Conservation (phyloP, 2,797 vertebrate species). For the Lagorchestes hirsutus region DNA sequence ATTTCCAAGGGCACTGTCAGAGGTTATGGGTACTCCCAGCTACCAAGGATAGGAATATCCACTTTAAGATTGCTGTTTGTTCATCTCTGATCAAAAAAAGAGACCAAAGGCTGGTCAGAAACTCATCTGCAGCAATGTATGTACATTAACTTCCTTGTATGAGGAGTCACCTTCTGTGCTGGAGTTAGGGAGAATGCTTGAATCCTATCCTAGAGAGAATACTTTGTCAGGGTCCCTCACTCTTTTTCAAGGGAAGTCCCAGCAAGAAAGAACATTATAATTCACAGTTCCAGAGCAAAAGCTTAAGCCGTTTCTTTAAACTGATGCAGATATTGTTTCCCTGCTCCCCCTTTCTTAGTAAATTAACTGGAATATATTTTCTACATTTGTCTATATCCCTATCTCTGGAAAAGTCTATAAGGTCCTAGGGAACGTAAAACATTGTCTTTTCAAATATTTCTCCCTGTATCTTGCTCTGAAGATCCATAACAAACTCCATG, state of each 20-base stretch:
- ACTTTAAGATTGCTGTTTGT: not conserved
- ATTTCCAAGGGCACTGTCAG: not conserved
- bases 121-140: not conserved
- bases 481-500: not conserved
- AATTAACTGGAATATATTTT: not conserved
- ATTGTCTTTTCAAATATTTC: not conserved
- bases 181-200: not conserved
- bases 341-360: not conserved
- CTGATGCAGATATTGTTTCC: not conserved
- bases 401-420: not conserved
- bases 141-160: not conserved
- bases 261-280: not conserved
- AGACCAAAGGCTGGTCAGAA: not conserved
- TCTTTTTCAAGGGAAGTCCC: not conserved
- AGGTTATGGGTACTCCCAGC: not conserved
- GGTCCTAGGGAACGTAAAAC: not conserved
- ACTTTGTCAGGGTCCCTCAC: not conserved
- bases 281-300: not conserved
- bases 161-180: not conserved
- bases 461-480: not conserved
- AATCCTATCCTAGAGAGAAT: not conserved
- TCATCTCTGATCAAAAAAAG: not conserved
- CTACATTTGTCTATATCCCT: not conserved
- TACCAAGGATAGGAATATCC: not conserved
- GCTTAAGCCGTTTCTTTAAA: not conserved